These are phyloP conservation scores for Hirtodrosophila histrioides DNA, from an alignment of 2,888 invertebrate genomes.

Conservation along the genomic window DNA sequence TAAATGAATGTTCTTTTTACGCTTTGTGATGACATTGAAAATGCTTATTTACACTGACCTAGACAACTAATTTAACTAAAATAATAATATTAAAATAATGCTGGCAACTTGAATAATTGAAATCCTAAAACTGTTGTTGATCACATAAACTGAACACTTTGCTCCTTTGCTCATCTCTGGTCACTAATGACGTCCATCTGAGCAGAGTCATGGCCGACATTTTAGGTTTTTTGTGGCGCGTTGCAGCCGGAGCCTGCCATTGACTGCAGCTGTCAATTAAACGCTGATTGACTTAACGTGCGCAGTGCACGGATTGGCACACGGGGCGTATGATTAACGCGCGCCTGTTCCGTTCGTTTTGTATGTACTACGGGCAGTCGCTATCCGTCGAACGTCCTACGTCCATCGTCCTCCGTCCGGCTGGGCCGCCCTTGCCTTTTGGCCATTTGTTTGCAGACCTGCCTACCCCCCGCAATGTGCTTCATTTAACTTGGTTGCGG, in stretches of 20 bases:
- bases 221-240: constrained; percentile 26
- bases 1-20: no score
- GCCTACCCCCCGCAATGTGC: constrained; percentile 41
- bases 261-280: constrained; percentile 75
- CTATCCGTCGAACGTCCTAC: no score
- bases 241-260: constrained; percentile 31
- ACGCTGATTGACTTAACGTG: constrained; percentile 74
- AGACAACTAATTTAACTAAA: no score
- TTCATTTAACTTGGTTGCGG: constrained; percentile 77
- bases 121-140: no score
- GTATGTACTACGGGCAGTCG: not conserved
- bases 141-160: no score
- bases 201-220: constrained; percentile 2
- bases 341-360: constrained; percentile 7
- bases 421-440: constrained; percentile 19
- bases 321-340: constrained; percentile 75
- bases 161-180: constrained; percentile 24
- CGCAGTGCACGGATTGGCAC: constrained; percentile 42
- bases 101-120: no score
- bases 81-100: no score
- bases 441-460: constrained; percentile 53
- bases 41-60: no score
- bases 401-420: not conserved
- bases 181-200: constrained; percentile 29
- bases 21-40: no score